Evolutionary conservation across 2,113 vertebrate species (phyloP).

Genomic region (Crotophaga sulcirostris): DNA sequence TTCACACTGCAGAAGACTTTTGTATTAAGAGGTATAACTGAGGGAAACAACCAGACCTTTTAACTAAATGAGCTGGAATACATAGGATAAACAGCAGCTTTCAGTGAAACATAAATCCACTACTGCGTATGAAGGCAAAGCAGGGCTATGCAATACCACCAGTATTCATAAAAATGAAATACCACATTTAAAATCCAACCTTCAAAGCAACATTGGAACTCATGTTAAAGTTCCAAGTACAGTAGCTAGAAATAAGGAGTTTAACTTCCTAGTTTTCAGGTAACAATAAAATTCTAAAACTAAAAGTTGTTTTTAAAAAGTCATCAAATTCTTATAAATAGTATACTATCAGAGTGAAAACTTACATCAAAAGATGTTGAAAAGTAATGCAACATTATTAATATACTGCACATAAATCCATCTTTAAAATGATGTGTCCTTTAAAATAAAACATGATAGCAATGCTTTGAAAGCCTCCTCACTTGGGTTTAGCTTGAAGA

Average conservation of each 20-base stretch:
- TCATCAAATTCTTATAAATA: neutral
- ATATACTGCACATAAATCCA: neutral
- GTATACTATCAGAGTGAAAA: neutral
- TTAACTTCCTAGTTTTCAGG: neutral
- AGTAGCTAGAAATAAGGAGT: neutral
- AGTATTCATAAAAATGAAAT: neutral
- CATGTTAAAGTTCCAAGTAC: neutral
- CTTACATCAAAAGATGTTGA: neutral
- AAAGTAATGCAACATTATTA: neutral
- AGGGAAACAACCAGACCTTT: neutral
- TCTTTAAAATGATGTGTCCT: neutral
- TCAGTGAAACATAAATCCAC: neutral
- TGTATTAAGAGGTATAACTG: neutral
- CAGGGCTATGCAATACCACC: neutral
- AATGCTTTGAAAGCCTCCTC: neutral
- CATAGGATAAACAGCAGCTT: neutral
- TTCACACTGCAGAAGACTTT: neutral
- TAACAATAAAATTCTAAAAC: neutral
- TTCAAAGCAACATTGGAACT: neutral
- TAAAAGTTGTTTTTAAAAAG: accelerated
- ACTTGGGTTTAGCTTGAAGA: neutral
- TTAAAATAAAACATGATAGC: neutral
- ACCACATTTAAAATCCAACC: neutral
- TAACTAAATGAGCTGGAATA: neutral
- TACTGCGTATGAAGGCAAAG: neutral